A percentile compares a stretch with the other conserved stretches of the same genome.
Conservation (phyloP, 2,113 vertebrate species). For the Erythrocercus mccallii region DNA sequence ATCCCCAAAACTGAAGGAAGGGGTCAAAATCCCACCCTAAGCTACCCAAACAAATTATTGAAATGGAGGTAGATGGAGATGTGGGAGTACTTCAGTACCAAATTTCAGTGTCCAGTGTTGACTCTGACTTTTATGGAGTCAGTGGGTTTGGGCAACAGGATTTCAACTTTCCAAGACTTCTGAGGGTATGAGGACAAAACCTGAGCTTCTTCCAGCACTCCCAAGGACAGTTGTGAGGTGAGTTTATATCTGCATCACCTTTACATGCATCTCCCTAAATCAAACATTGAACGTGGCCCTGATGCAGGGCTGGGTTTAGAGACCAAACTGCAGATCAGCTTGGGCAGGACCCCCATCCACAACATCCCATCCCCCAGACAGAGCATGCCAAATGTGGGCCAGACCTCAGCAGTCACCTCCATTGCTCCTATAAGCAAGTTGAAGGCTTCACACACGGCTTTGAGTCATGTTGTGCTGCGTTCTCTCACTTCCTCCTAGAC, state of each 20-base stretch:
- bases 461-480: not conserved
- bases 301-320: not conserved
- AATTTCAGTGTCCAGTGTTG: not conserved
- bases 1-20: not conserved
- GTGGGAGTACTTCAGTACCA: not conserved
- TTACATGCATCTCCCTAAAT: not conserved
- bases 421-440: not conserved
- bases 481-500: not conserved
- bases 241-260: not conserved
- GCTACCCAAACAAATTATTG: not conserved
- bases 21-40: not conserved
- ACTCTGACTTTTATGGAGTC: not conserved
- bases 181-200: not conserved
- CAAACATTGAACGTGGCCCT: not conserved
- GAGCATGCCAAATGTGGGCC: not conserved
- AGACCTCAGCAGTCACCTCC: not conserved
- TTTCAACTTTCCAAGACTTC: not conserved
- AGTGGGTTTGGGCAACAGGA: not conserved
- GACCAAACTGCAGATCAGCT: not conserved
- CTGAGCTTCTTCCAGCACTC: not conserved
- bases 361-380: not conserved
- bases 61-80: not conserved
- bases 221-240: not conserved
- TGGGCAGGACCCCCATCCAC: accelerated
- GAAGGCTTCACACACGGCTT: not conserved